phyloP scores from a whole-genome alignment of 2,888 invertebrate genomes.

The Alloscopus bannaensis region DNA sequence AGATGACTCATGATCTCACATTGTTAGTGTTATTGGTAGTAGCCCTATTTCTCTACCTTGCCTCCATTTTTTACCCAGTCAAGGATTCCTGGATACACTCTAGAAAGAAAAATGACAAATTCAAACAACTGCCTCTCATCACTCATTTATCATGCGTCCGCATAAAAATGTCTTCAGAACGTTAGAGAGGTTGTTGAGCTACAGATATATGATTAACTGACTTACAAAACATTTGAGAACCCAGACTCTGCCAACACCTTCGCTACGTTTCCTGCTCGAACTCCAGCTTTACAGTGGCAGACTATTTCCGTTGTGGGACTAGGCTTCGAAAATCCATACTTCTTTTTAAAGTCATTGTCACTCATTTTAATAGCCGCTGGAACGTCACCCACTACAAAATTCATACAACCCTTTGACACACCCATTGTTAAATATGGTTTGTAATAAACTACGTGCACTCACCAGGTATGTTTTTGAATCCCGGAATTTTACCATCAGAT shows the following conservation, averaged over 20 bases:
- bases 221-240: conserved; percentile 65
- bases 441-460: conserved; percentile 43
- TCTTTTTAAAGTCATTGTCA: conserved; percentile 60
- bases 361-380: conserved; percentile 68
- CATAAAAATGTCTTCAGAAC: too few species aligned
- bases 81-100: conserved; percentile 65
- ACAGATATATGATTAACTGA: not conserved
- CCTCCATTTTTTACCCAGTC: conserved; percentile 66
- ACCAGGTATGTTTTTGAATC: conserved; percentile 75
- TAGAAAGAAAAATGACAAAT: too few species aligned
- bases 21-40: too few species aligned
- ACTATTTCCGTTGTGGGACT: conserved; percentile 46
- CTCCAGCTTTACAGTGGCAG: conserved; percentile 66
- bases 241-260: conserved; percentile 55
- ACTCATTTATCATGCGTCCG: too few species aligned
- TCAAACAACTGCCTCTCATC: too few species aligned
- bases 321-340: conserved; percentile 70
- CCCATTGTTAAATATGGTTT: not conserved
- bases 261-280: conserved; percentile 63
- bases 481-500: conserved; percentile 74
- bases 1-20: too few species aligned
- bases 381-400: conserved; percentile 74
- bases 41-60: conserved; percentile 36
- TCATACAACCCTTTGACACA: too few species aligned
- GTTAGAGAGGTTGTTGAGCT: too few species aligned